These are phyloP conservation scores for Yoshiicerus persimilis DNA, from an alignment of 1,140 invertebrate genomes.

Conservation along the genomic window DNA sequence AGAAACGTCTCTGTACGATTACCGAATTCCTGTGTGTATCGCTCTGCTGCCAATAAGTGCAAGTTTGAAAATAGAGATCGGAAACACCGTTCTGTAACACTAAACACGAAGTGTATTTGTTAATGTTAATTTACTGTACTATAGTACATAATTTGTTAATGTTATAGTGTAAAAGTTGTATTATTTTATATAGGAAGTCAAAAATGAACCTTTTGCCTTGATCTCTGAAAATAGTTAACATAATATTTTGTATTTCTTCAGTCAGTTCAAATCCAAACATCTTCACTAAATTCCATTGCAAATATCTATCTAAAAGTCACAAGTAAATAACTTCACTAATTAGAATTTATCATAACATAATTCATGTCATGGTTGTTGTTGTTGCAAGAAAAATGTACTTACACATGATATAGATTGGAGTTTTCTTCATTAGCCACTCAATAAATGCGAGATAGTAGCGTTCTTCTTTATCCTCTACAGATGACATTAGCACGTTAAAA, in stretches of 20 bases:
- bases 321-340: neutral
- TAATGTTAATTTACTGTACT: neutral
- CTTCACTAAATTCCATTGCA: constrained; percentile 39
- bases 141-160: neutral
- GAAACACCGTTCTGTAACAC: constrained; percentile 27
- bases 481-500: neutral
- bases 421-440: neutral
- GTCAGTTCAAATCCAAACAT: constrained; percentile 27
- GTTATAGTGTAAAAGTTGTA: neutral
- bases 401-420: neutral
- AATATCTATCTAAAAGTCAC: constrained; percentile 24
- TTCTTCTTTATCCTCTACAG: neutral
- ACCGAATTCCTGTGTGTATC: neutral
- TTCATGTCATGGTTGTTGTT: too few species aligned
- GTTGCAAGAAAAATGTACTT: neutral
- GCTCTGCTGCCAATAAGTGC: constrained; percentile 25
- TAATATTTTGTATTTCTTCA: neutral
- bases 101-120: neutral
- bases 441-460: neutral
- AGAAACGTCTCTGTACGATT: neutral
- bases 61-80: constrained; percentile 28
- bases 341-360: too few species aligned
- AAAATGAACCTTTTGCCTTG: constrained; percentile 20
- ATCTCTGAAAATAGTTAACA: neutral
- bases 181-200: too few species aligned